Evolutionary conservation across 2,888 invertebrate species (phyloP).

Genomic region (Pachliopta kotzebuea): DNA sequence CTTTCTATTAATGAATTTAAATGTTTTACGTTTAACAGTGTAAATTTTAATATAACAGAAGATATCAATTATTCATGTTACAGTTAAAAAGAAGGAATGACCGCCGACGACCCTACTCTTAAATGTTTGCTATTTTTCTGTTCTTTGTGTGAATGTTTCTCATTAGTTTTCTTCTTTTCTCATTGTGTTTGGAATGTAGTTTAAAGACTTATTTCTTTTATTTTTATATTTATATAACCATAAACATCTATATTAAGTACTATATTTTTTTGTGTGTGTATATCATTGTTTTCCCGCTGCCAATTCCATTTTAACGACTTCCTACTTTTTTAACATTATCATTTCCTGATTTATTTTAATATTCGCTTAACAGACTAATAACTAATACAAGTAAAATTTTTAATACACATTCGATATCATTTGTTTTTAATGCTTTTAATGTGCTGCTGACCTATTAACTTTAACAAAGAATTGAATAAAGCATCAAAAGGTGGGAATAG

Average conservation of each 20-base stretch:
- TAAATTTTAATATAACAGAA: conserved; percentile 16
- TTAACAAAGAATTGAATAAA: neutral
- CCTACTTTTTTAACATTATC: conserved; percentile 8
- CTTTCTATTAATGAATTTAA: neutral
- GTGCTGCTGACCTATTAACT: conserved; percentile 1
- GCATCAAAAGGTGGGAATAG: neutral
- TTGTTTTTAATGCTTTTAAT: conserved; percentile 1
- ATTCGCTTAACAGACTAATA: neutral
- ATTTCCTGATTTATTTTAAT: neutral
- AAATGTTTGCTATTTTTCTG: conserved; percentile 32
- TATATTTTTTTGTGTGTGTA: conserved; percentile 25
- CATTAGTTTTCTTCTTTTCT: conserved; percentile 25
- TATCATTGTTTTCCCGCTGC: conserved; percentile 32
- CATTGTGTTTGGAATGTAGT: conserved; percentile 24
- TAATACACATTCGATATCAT: conserved; percentile 1
- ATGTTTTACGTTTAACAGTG: neutral
- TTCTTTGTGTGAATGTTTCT: conserved; percentile 33
- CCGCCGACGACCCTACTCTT: conserved; percentile 40
- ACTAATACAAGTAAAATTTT: conserved; percentile 1
- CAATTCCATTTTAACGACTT: conserved; percentile 1
- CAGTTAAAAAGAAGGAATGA: conserved; percentile 29
- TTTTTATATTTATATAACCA: conserved; percentile 8
- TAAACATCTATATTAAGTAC: conserved; percentile 21
- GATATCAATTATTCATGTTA: conserved; percentile 25
- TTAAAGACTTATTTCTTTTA: conserved; percentile 26